phyloP scores from a whole-genome alignment of 2,888 invertebrate genomes.

The Meteorus cinctellus region DNA sequence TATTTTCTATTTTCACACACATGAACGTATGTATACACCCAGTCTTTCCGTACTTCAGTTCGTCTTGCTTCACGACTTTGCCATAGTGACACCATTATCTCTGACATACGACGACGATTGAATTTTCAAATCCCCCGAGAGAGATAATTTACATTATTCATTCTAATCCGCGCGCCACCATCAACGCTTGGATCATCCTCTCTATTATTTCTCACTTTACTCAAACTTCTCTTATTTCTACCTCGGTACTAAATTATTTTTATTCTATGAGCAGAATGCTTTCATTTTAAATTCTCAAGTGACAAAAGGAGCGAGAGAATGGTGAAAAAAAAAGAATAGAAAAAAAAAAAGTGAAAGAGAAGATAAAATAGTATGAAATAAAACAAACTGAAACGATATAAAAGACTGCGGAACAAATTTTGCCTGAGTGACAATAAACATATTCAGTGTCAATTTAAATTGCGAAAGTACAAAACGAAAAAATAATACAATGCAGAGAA shows the following conservation, averaged over 20 bases:
- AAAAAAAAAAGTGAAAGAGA: not conserved
- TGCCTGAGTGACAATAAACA: too few relatives aligned
- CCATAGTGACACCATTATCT: conserved; percentile 48
- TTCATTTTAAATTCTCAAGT: conserved; percentile 16
- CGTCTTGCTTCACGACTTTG: conserved; percentile 38
- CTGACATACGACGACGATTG: conserved; percentile 49
- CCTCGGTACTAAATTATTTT: conserved; percentile 54
- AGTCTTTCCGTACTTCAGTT: conserved; percentile 26
- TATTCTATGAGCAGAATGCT: not conserved
- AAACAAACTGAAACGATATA: too few relatives aligned
- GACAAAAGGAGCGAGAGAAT: not conserved
- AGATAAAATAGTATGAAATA: not conserved
- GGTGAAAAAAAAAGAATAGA: too few relatives aligned
- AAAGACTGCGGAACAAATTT: too few relatives aligned
- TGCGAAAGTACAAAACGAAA: not conserved
- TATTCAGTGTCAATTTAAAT: conserved; percentile 20
- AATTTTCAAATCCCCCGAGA: conserved; percentile 52
- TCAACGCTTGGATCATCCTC: not conserved
- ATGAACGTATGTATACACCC: conserved; percentile 21
- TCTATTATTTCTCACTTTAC: conserved; percentile 42
- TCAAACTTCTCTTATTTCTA: conserved; percentile 22
- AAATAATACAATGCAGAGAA: not conserved
- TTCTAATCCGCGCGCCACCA: conserved; percentile 47
- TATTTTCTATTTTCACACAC: conserved; percentile 46
- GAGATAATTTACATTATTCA: conserved; percentile 53